Evolutionary conservation across 2,113 vertebrate species (phyloP), one percentile per base, ranked within the genome.

Genomic region (Panthera uncia): DNA sequence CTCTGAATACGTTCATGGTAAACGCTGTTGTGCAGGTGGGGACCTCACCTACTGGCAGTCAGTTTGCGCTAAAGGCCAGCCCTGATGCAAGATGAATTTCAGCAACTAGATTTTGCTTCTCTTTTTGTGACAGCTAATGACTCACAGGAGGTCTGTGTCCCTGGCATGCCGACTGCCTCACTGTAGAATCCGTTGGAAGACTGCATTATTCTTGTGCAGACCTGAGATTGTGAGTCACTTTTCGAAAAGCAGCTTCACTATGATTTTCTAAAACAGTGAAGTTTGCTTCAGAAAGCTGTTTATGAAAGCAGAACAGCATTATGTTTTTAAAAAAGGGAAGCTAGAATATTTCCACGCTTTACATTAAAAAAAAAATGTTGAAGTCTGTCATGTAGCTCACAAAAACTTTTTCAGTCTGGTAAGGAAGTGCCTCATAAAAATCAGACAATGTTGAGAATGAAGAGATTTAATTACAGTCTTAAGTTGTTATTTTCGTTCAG

Each of bases 281-380:
- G 33, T 90, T 95, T 94, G 89, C 89, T 89, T 97, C 33, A 66
- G 92, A 79, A 94, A 79, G 71, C 80, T 84, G 19, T 95, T 91
- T 74, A 73, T 94, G 83, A 97, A 93, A 96, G 61, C 38, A 82
- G 69, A 57, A 81, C 68, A 52, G 1, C 57, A 74, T 84, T 96
- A 68, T 78, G 74, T 48, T 45, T 45, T 74, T 45, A n/a, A 87
- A 91, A 82, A 88, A 95, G 5, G 89, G 48, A 85, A 93, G 57
- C n/a, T 52, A 92, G 57, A 96, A 6, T 82, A 81, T 93, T 96
- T 95, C 27, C 61, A 45, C 33, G 48, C 25, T 88, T 95, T 92
- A 45, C 83, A 38, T 83, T 92, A 93, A 87, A 79, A 73, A 83
- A 21, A 84, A 82, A 78, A 68, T 38, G 66, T 94, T 50, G 29